phyloP scores from a whole-genome alignment of 2,113 vertebrate genomes.

The Blennius ocellaris region DNA sequence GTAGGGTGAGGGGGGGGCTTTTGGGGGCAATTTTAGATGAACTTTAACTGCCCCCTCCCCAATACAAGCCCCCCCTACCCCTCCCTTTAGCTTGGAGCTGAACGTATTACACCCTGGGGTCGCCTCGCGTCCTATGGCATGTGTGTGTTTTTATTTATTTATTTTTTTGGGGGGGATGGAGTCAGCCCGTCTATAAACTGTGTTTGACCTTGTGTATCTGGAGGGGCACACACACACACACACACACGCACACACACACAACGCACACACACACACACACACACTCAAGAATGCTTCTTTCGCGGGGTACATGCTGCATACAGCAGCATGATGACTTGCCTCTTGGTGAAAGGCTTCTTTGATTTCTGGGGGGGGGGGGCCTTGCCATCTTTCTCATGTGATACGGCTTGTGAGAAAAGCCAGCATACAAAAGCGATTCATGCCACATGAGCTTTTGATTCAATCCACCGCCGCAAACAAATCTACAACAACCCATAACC shows the following conservation, averaged over 20 bases:
- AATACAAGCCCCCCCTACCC: slow-evolving; percentile 2
- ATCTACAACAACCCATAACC: not conserved
- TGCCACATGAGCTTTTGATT: slow-evolving; percentile 23
- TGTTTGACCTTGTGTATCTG: slow-evolving; percentile 61
- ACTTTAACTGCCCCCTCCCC: slow-evolving; percentile 34
- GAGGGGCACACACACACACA: slow-evolving; percentile 22
- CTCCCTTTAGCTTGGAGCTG: slow-evolving; percentile 20
- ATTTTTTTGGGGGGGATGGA: slow-evolving; percentile 45
- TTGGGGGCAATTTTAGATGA: slow-evolving; percentile 43
- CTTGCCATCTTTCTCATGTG: slow-evolving; percentile 32
- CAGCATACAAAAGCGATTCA: slow-evolving; percentile 20
- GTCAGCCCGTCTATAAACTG: slow-evolving; percentile 75
- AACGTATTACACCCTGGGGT: slow-evolving; percentile 28
- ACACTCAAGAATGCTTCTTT: slow-evolving; percentile 5
- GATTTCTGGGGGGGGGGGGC: slow-evolving; percentile 15
- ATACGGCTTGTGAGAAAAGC: slow-evolving; percentile 29
- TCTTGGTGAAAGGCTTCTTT: slow-evolving; percentile 61
- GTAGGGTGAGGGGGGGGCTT: no score
- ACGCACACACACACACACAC: slow-evolving; percentile 11
- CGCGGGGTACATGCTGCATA: slow-evolving; percentile 38
- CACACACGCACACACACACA: slow-evolving; percentile 18
- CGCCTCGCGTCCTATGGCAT: slow-evolving; percentile 37
- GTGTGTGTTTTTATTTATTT: slow-evolving; percentile 19
- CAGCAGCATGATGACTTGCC: slow-evolving; percentile 38
- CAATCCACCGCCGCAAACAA: slow-evolving; percentile 10